phyloP scores from a whole-genome alignment of 2,113 vertebrate species.

The Aldabrachelys gigantea region DNA sequence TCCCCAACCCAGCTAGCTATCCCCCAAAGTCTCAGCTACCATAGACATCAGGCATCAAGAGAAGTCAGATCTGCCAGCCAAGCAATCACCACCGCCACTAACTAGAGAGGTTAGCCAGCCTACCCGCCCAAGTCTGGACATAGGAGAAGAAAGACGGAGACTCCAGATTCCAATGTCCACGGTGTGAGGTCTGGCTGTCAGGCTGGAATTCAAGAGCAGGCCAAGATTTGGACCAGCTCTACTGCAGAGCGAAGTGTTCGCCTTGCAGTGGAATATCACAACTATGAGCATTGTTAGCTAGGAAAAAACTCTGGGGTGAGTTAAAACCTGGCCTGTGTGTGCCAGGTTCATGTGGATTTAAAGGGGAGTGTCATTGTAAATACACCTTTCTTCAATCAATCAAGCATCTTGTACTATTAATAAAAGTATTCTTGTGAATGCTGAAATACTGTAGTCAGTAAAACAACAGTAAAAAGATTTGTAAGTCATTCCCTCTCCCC shows the following conservation, averaged over 20 bases:
- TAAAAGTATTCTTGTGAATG: background rate
- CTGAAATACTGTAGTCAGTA: background rate
- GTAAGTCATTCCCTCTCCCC: background rate
- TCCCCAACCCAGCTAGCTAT: too few species aligned
- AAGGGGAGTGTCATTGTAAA: background rate
- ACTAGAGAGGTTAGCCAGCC: background rate
- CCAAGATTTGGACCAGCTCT: background rate
- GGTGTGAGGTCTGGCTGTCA: background rate
- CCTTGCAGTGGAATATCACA: background rate
- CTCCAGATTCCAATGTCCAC: background rate
- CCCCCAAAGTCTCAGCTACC: background rate
- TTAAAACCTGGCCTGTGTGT: background rate
- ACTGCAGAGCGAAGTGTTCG: background rate
- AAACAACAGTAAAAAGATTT: background rate
- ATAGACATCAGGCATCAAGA: background rate
- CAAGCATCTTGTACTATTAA: background rate
- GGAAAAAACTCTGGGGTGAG: background rate
- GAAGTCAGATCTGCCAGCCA: background rate
- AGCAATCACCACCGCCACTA: too few species aligned
- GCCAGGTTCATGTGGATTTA: background rate
- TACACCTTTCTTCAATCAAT: background rate
- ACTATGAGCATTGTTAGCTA: background rate
- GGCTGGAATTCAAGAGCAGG: background rate
- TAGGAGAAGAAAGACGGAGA: background rate
- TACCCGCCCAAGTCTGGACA: background rate